Evolutionary conservation across 2,888 invertebrate species (phyloP).

Genomic region (Eupithecia insigniata): DNA sequence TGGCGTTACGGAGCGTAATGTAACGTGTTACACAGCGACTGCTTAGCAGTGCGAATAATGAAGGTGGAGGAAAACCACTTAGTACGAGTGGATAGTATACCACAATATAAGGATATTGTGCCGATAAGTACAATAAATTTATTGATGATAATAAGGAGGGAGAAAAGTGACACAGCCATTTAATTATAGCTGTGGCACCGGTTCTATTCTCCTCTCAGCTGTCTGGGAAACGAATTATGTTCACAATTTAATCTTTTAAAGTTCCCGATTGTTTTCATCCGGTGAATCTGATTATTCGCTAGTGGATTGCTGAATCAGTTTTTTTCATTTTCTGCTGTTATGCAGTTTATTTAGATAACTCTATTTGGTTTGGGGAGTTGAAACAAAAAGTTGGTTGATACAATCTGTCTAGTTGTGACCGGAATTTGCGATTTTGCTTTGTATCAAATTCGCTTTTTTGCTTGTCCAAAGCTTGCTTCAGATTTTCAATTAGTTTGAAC

Average conservation of each 20-base stretch:
- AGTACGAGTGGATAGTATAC: no score
- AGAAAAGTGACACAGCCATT: conserved; percentile 14
- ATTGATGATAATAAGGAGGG: no score
- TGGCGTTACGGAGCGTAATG: no score
- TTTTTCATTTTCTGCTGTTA: conserved; percentile 26
- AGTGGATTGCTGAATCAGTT: conserved; percentile 31
- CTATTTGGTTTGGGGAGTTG: not conserved
- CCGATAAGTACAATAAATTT: no score
- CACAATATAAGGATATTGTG: no score
- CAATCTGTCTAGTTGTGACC: not conserved
- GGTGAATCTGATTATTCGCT: conserved; percentile 43
- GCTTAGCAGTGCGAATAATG: no score
- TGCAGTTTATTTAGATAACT: conserved; percentile 9
- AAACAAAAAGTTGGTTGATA: not conserved
- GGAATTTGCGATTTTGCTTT: not conserved
- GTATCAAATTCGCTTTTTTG: not conserved
- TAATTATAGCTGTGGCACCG: conserved; percentile 14
- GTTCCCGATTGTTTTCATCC: conserved; percentile 50
- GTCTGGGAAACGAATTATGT: conserved; percentile 54
- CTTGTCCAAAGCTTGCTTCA: not conserved
- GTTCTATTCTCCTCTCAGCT: conserved; percentile 49
- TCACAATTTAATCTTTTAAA: conserved; percentile 59
- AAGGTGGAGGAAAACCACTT: no score
- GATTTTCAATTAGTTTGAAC: not conserved
- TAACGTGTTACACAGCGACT: no score